Percentiles rank a stretch among this genome's conserved stretches.
Evolutionary conservation across 2,888 invertebrate species (phyloP).

Genomic region (Agrochola macilenta): DNA sequence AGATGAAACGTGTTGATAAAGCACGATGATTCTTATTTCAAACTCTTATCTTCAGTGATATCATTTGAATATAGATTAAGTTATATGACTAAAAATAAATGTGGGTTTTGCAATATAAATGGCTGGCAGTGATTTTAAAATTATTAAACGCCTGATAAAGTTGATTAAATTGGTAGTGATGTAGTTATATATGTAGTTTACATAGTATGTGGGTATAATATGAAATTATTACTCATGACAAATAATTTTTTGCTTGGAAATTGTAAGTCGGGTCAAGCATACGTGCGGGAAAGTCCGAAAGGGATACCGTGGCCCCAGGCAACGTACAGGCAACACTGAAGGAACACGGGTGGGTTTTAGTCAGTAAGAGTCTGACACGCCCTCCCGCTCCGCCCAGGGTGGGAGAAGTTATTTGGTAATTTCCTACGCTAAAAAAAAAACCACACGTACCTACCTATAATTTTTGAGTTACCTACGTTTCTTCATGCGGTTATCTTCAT

Average conservation of each 20-base stretch:
- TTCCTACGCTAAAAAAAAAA: too few relatives aligned
- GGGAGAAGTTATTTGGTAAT: too few relatives aligned
- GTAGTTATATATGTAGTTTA: background rate
- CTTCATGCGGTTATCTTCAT: background rate
- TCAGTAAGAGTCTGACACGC: too few relatives aligned
- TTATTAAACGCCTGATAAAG: background rate
- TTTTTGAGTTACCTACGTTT: background rate
- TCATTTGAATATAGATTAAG: constrained; percentile 9
- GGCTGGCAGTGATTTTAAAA: background rate
- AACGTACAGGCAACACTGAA: too few relatives aligned
- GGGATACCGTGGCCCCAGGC: too few relatives aligned
- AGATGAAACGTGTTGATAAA: constrained; percentile 72
- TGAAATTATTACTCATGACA: background rate
- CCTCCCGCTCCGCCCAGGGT: too few relatives aligned
- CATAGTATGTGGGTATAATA: background rate
- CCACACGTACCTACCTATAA: too few relatives aligned
- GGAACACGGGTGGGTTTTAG: too few relatives aligned
- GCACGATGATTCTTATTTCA: constrained; percentile 12
- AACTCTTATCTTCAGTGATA: constrained; percentile 25
- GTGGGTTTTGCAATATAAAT: constrained; percentile 14
- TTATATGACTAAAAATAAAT: constrained; percentile 1
- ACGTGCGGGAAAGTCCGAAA: too few relatives aligned
- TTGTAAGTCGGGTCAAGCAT: background rate
- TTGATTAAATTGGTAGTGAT: background rate
- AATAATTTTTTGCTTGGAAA: background rate